Base-by-base conservation (phyloP, 2,797 vertebrate genomes). In the Sus cebifrons region DNA sequence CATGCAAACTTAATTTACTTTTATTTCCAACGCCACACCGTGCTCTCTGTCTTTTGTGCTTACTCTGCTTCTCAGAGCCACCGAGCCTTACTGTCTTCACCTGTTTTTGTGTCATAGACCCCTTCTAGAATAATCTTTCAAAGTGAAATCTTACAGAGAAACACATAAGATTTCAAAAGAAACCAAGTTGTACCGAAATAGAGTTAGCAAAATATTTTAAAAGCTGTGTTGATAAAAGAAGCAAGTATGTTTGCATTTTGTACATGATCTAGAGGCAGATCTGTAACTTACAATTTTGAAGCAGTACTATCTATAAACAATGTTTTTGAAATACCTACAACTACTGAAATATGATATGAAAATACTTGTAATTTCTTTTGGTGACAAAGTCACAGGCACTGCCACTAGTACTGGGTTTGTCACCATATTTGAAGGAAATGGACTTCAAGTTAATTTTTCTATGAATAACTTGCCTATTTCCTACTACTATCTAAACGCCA, bases 401-500 rank as follows among this genome's bases (percentile, higher is more conserved):
- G 5, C 58, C 58, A 4, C n/a, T 71, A 49, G 17, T 58, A 82
- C 23, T 62, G 29, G 20, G 5, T 67, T 78, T 44, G 15, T 60
- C 58, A 25, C n/a, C n/a, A 6, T 49, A 75, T 23, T 87, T 49
- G 29, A 89, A 95, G 71, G 71, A 89, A 86, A 75, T 52, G 5
- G 16, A 84, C 3, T n/a, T 15, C 21, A 67, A 36, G 10, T 91
- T 91, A 58, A 65, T 91, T 77, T 40, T 88, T 84, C 21, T 14
- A 23, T 89, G 85, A 65, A 62, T 86, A 60, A 77, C n/a, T 94
- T 78, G 6, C 32, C 70, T 18, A 64, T 94, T 95, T 73, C 15
- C 40, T 18, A 27, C 44, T 62, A 58, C 13, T 52, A 8, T 70
- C 75, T 54, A 62, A 88, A 68, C 17, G 77, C 12, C 64, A 21